Evolutionary conservation across 2,888 invertebrate species (phyloP).

Genomic region (Caenorhabditis sp.): DNA sequence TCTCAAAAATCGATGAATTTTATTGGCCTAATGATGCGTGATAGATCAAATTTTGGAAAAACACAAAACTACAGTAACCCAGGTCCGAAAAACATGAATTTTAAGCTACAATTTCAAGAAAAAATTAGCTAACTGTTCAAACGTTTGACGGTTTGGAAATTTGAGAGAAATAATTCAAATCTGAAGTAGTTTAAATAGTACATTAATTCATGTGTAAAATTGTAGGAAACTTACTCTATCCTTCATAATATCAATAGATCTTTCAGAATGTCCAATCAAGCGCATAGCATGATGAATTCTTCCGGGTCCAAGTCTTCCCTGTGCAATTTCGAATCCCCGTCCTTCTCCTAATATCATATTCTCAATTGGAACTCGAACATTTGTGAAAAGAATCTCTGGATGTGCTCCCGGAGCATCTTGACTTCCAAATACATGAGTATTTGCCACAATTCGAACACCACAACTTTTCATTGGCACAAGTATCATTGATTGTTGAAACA

Average conservation of each 20-base stretch:
- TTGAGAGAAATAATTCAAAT: too few relatives aligned
- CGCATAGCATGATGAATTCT: conserved; percentile 75
- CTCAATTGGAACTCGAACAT: conserved; percentile 72
- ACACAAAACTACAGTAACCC: too few relatives aligned
- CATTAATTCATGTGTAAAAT: too few relatives aligned
- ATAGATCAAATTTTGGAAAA: too few relatives aligned
- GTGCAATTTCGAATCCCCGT: conserved; percentile 74
- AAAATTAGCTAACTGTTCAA: too few relatives aligned
- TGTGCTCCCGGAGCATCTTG: conserved; percentile 73
- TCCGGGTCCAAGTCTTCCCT: conserved; percentile 73
- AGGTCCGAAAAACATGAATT: too few relatives aligned
- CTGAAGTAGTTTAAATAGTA: too few relatives aligned
- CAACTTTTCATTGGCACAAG: conserved; percentile 74
- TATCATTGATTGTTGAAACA: conserved; percentile 74
- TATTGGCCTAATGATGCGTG: too few relatives aligned
- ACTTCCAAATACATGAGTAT: conserved; percentile 72
- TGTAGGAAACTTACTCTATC: conserved; percentile 60
- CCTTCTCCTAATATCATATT: conserved; percentile 74
- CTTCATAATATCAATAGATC: conserved; percentile 72
- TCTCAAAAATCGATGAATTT: too few relatives aligned
- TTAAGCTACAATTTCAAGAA: too few relatives aligned
- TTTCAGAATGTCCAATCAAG: conserved; percentile 72
- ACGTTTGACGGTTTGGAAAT: too few relatives aligned
- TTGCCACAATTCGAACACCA: conserved; percentile 72
- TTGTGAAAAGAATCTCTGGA: conserved; percentile 73